Conservation (phyloP, 1,140 invertebrate genomes). For the Pseudomyrmex pallidus region DNA sequence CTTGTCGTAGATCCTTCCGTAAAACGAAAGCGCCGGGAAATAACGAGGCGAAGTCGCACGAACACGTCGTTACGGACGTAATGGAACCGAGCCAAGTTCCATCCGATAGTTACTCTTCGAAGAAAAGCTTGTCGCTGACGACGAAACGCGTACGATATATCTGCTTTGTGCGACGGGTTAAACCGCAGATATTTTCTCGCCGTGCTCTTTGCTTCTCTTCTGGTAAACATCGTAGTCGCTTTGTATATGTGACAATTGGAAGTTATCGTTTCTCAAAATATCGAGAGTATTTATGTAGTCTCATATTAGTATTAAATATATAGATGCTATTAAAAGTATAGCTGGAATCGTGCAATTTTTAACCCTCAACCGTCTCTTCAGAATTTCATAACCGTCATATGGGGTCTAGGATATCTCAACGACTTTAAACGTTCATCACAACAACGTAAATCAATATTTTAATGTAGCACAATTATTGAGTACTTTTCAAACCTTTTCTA, state of each 20-base stretch:
- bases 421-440: too few species aligned
- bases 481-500: too few species aligned
- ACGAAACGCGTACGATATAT: constrained; percentile 27
- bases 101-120: constrained; percentile 64
- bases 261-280: too few species aligned
- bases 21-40: constrained; percentile 66
- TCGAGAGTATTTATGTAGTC: too few species aligned
- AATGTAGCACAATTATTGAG: too few species aligned
- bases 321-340: too few species aligned
- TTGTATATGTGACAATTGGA: too few species aligned
- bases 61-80: constrained; percentile 61
- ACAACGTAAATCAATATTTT: too few species aligned
- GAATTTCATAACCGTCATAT: too few species aligned
- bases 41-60: constrained; percentile 68
- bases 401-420: too few species aligned
- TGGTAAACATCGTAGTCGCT: neutral
- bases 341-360: neutral
- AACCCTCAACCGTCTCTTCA: too few species aligned
- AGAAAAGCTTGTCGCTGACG: constrained; percentile 40
- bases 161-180: neutral
- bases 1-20: constrained; percentile 2
- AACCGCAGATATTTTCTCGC: neutral
- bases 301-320: too few species aligned
- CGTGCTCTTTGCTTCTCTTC: neutral
- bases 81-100: constrained; percentile 68